Percentiles rank a stretch among this genome's conserved stretches.
phyloP scores from a whole-genome alignment of 2,113 vertebrate species.

The Anthoscopus minutus region DNA sequence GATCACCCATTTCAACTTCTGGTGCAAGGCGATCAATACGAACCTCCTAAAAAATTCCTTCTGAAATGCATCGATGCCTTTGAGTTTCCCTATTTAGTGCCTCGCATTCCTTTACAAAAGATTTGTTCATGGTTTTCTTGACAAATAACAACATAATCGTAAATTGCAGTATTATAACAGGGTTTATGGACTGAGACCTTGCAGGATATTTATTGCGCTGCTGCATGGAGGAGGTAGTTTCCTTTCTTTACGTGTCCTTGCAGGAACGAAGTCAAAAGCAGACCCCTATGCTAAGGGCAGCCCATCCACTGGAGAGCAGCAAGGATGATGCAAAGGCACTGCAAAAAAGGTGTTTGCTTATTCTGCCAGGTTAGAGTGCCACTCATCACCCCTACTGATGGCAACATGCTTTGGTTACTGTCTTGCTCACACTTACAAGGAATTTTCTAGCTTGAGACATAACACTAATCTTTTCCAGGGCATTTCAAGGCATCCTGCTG shows the following conservation, averaged over 20 bases:
- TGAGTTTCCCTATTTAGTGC: background rate
- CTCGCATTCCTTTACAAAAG: background rate
- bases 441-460: background rate
- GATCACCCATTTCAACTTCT: background rate
- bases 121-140: background rate
- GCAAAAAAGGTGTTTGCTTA: background rate
- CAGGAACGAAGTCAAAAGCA: background rate
- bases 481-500: background rate
- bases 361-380: background rate
- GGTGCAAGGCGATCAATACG: accelerated
- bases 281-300: background rate
- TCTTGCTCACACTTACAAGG: background rate
- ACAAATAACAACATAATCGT: background rate
- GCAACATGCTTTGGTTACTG: background rate
- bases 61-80: background rate
- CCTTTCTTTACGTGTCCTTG: background rate
- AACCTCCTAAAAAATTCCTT: background rate
- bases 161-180: background rate
- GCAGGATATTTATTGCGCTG: background rate
- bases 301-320: background rate
- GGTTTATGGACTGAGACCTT: background rate
- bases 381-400: background rate
- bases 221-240: background rate
- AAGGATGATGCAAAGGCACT: background rate
- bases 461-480: background rate